These are phyloP conservation scores for Prinia subflava DNA, from an alignment of 2,113 vertebrate genomes.

Conservation along the genomic window DNA sequence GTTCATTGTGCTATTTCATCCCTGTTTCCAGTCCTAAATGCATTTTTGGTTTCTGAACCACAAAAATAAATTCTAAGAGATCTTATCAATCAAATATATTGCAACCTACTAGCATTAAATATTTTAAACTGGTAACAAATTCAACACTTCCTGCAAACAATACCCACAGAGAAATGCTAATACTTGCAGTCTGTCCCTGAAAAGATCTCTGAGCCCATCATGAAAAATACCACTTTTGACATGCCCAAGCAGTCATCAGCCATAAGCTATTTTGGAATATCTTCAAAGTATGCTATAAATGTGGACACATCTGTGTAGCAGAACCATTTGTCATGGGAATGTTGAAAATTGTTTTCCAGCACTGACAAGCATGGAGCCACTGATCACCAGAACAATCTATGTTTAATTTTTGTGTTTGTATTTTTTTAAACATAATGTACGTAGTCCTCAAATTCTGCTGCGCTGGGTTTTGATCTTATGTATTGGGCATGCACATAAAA, in stretches of 20 bases:
- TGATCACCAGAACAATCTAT: not conserved
- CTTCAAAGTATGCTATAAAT: not conserved
- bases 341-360: not conserved
- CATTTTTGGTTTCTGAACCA: not conserved
- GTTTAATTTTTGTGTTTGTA: not conserved
- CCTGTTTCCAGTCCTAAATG: not conserved
- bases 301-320: not conserved
- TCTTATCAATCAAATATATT: not conserved
- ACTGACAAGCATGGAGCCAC: not conserved
- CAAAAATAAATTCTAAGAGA: not conserved
- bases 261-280: not conserved
- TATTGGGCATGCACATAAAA: not conserved
- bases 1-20: not conserved
- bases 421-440: not conserved
- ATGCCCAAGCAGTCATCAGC: not conserved
- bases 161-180: not conserved
- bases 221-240: not conserved
- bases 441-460: not conserved
- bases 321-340: not conserved
- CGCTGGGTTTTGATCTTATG: not conserved
- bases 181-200: not conserved
- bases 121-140: not conserved
- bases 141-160: not conserved
- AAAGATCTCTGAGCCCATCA: not conserved
- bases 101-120: not conserved